Conservation (phyloP, 2,888 invertebrate species). For the Artemia sinica region DNA sequence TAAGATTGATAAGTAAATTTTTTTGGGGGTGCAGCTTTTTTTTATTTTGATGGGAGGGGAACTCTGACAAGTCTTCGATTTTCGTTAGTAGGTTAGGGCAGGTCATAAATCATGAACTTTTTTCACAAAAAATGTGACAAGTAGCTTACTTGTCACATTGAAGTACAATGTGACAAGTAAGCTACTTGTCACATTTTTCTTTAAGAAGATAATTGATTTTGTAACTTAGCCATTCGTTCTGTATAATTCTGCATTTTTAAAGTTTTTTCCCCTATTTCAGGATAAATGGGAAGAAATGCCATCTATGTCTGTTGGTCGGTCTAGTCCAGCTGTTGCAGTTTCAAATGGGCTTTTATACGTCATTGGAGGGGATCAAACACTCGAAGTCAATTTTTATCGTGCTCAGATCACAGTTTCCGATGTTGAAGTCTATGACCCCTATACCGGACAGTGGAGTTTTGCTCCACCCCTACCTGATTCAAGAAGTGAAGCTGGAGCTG, state of each 20-base stretch:
- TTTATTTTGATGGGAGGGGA: too few relatives aligned
- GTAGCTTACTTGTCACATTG: too few relatives aligned
- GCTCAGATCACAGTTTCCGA: constrained; percentile 44
- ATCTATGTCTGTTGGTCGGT: constrained; percentile 52
- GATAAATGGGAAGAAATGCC: constrained; percentile 61
- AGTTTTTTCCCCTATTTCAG: constrained; percentile 33
- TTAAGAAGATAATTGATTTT: too few relatives aligned
- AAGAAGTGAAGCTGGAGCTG: constrained; percentile 70
- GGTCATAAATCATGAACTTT: too few relatives aligned
- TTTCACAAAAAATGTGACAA: too few relatives aligned
- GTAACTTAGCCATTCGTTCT: too few relatives aligned
- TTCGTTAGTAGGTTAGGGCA: too few relatives aligned
- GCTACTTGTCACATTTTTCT: too few relatives aligned
- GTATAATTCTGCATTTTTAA: background rate
- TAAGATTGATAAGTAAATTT: too few relatives aligned
- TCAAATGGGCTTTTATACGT: constrained; percentile 56
- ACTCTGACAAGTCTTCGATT: too few relatives aligned
- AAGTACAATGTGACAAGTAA: too few relatives aligned
- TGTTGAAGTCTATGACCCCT: constrained; percentile 68
- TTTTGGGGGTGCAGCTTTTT: too few relatives aligned
- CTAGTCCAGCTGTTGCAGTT: constrained; percentile 67
- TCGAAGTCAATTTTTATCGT: constrained; percentile 61
- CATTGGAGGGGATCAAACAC: constrained; percentile 66
- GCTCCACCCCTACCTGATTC: constrained; percentile 62
- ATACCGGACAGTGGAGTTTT: constrained; percentile 54